Conservation (phyloP, 2,888 invertebrate species). For the Physocephala rufipes region DNA sequence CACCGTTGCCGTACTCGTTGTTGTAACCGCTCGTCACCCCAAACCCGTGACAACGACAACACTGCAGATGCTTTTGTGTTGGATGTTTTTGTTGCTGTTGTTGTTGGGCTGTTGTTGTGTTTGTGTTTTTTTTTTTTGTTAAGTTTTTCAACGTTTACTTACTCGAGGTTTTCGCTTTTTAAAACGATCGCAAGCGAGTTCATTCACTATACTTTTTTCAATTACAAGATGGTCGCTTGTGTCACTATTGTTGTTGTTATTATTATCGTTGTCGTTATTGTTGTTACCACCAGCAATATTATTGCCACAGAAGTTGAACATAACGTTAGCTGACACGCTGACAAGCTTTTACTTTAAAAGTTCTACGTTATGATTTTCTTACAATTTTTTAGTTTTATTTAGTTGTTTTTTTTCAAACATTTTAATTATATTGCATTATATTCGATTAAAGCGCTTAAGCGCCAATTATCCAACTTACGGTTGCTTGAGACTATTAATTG, state of each 20-base stretch:
- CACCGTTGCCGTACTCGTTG: background rate
- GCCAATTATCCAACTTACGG: background rate
- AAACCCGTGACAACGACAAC: background rate
- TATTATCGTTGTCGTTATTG: conserved; percentile 34
- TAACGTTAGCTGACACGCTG: background rate
- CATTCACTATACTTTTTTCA: conserved; percentile 13
- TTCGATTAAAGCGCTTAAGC: background rate
- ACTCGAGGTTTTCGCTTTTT: conserved; percentile 1
- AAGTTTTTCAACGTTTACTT: conserved; percentile 3
- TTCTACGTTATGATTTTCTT: background rate
- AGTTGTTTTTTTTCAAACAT: background rate
- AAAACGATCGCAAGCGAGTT: background rate
- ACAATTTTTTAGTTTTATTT: background rate
- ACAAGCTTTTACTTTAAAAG: background rate
- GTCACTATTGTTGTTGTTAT: conserved; percentile 31
- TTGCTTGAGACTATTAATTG: background rate
- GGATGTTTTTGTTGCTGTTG: conserved; percentile 13
- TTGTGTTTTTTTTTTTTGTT: too few species aligned
- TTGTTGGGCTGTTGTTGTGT: background rate
- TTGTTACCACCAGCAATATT: conserved; percentile 24
- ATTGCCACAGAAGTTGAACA: conserved; percentile 15
- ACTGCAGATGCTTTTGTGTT: conserved; percentile 27
- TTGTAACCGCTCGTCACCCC: conserved; percentile 6
- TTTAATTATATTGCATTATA: background rate
- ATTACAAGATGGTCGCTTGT: conserved; percentile 23